Conservation (phyloP, 1,140 invertebrate species). For the Muscidifurax raptorellus region DNA sequence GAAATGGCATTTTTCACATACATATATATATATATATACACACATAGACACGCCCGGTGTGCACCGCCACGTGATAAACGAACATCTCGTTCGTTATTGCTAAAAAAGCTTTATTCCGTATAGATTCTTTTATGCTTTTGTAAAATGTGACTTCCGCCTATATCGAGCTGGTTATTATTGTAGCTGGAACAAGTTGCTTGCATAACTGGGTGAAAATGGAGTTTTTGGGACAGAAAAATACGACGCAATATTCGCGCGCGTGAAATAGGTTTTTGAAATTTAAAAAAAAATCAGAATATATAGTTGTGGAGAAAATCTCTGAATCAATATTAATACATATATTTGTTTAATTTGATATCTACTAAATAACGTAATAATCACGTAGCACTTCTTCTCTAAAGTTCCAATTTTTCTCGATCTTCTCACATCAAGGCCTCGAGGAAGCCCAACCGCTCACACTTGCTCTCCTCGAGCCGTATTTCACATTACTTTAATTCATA, state of each 20-base stretch:
- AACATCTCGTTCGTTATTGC: slow-evolving; percentile 49
- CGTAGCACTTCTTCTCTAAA: not conserved
- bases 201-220: not conserved
- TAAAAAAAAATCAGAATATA: too few relatives aligned
- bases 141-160: slow-evolving; percentile 26
- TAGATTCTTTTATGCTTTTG: slow-evolving; percentile 27
- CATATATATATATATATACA: not conserved
- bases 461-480: slow-evolving; percentile 65
- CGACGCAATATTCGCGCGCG: not conserved
- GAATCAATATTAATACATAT: too few relatives aligned
- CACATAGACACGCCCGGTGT: not conserved
- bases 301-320: too few relatives aligned
- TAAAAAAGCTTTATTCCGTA: slow-evolving; percentile 42
- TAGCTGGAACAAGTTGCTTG: too few relatives aligned
- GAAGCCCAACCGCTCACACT: slow-evolving; percentile 37
- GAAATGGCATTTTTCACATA: slow-evolving; percentile 39
- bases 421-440: not conserved
- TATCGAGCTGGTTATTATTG: slow-evolving; percentile 10
- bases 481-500: slow-evolving; percentile 75
- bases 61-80: too few relatives aligned
- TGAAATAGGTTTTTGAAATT: not conserved
- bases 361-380: not conserved
- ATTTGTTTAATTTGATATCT: not conserved
- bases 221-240: not conserved
- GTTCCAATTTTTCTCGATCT: slow-evolving; percentile 14